phyloP scores from a whole-genome alignment of 2,797 vertebrate species.

The Acanthis flammea region DNA sequence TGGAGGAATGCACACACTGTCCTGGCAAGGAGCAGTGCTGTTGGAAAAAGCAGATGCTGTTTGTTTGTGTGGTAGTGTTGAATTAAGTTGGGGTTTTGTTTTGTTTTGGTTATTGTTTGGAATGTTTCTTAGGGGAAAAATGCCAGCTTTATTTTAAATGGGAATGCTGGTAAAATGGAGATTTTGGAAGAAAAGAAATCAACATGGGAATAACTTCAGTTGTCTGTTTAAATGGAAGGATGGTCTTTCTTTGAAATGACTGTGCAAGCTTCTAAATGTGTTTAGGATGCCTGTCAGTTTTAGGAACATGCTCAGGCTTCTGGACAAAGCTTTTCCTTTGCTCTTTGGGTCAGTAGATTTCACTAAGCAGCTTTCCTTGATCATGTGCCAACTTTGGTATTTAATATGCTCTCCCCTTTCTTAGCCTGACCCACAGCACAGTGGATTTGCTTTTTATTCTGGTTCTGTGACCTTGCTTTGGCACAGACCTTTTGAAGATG shows the following conservation, averaged over 20 bases:
- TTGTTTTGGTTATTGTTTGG: not conserved
- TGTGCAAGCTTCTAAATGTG: not conserved
- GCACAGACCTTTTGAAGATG: not conserved
- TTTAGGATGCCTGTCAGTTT: not conserved
- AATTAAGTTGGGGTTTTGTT: not conserved
- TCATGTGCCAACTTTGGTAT: not conserved
- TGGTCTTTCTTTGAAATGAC: not conserved
- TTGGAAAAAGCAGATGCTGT: not conserved
- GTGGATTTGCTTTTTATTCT: not conserved
- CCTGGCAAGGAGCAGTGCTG: not conserved
- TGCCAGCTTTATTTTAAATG: not conserved
- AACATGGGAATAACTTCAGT: not conserved
- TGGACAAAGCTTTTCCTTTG: not conserved
- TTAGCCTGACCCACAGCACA: not conserved
- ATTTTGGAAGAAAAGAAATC: not conserved
- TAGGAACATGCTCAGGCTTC: not conserved
- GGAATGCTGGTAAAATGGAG: not conserved
- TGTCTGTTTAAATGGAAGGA: not conserved
- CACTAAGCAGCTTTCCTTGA: constrained; percentile 47
- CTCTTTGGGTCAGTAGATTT: constrained; percentile 19
- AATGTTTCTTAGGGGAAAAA: not conserved
- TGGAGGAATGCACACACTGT: not conserved
- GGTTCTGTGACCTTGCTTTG: constrained; percentile 1
- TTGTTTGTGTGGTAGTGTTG: not conserved
- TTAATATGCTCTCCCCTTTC: not conserved